Conservation (phyloP, 1,140 invertebrate species). For the Ceratosolen solmsi region DNA sequence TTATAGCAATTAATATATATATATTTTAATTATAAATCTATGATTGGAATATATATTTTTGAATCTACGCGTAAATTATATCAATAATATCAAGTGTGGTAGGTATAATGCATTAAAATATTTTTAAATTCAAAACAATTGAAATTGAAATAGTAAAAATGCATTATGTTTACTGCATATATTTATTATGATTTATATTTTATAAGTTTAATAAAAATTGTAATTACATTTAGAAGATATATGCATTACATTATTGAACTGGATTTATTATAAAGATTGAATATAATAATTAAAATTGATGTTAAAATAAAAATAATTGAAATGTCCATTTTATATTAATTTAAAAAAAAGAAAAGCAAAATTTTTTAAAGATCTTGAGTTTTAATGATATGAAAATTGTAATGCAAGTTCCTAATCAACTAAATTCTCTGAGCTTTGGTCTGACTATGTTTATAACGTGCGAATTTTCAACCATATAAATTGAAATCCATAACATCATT, state of each 20-base stretch:
- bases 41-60: not conserved
- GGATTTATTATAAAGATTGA: too few species aligned
- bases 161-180: not conserved
- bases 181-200: not conserved
- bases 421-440: constrained; percentile 58
- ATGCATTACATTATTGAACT: too few species aligned
- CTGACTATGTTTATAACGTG: constrained; percentile 64
- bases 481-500: constrained; percentile 62
- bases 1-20: too few species aligned
- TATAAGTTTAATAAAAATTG: too few species aligned
- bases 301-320: too few species aligned
- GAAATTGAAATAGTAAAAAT: not conserved
- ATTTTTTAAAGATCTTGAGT: too few species aligned
- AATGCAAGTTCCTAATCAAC: constrained; percentile 37
- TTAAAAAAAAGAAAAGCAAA: too few species aligned
- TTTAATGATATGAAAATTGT: not conserved
- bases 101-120: not conserved
- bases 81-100: not conserved
- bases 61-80: not conserved
- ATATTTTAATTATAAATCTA: too few species aligned
- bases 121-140: not conserved
- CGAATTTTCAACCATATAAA: constrained; percentile 65
- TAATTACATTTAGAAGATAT: too few species aligned
- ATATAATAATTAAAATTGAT: too few species aligned
- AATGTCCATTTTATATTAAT: too few species aligned